Conservation (phyloP, 2,888 invertebrate species). For the Hypolimnas misippus region DNA sequence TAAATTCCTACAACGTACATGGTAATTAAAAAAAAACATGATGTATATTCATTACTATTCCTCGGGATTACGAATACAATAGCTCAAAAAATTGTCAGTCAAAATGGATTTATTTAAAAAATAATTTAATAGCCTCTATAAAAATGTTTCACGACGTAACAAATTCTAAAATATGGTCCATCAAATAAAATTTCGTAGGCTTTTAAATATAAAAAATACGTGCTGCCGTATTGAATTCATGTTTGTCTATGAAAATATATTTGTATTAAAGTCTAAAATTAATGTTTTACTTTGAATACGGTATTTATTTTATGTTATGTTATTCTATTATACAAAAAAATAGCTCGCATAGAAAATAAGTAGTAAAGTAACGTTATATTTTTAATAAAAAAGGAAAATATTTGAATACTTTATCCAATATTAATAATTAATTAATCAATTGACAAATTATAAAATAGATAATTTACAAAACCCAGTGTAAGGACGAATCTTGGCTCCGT, state of each 20-base stretch:
- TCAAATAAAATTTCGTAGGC: conserved; percentile 7
- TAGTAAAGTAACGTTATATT: not conserved
- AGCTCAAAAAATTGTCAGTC: conserved; percentile 9
- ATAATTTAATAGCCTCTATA: conserved; percentile 14
- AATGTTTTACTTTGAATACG: not conserved
- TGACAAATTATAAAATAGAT: too few species aligned
- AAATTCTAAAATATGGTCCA: conserved; percentile 24
- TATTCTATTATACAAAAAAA: too few species aligned
- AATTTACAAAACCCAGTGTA: too few species aligned
- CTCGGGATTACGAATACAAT: not conserved
- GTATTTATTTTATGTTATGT: not conserved
- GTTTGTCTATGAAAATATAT: not conserved
- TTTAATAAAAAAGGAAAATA: too few species aligned
- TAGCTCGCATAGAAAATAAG: too few species aligned
- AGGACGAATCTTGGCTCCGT: too few species aligned
- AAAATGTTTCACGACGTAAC: conserved; percentile 17
- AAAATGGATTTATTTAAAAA: conserved; percentile 15
- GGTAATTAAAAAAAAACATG: too few species aligned
- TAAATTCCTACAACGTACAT: too few species aligned
- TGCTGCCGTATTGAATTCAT: not conserved
- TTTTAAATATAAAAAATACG: not conserved
- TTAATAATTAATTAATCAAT: too few species aligned
- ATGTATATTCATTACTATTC: not conserved
- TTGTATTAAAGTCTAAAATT: not conserved
- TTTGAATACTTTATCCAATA: too few species aligned